A percentile compares a stretch with the other conserved stretches of the same genome.
Conservation (phyloP, 2,113 vertebrate genomes). For the Podarcis cretensis region DNA sequence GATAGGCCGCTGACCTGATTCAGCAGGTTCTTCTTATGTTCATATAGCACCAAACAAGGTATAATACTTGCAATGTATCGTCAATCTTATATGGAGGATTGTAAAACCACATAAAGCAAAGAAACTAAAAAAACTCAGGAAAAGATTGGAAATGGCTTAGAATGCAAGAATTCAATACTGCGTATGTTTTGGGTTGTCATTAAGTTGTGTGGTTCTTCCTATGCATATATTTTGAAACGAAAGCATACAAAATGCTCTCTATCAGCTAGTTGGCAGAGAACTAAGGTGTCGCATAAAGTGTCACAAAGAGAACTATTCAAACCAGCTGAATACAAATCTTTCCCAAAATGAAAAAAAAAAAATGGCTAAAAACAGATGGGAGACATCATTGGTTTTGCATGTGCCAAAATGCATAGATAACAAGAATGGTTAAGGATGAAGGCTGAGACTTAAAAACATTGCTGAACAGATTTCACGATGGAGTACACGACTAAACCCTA, state of each 20-base stretch:
- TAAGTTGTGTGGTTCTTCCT: conserved; percentile 39
- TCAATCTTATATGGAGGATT: neutral
- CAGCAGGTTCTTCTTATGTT: too few species aligned
- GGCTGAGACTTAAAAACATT: neutral
- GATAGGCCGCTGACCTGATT: too few species aligned
- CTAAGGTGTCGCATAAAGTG: conserved; percentile 31
- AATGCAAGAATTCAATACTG: neutral
- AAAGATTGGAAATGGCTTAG: neutral
- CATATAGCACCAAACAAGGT: too few species aligned
- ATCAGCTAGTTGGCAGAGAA: conserved; percentile 45
- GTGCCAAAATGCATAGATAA: conserved; percentile 51
- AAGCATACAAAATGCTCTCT: conserved; percentile 61
- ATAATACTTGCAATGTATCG: too few species aligned
- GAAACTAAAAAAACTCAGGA: neutral
- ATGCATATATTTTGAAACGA: conserved; percentile 8
- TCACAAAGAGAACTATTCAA: conserved; percentile 68
- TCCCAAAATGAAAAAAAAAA: conserved; percentile 56
- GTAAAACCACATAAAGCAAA: neutral
- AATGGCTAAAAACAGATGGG: conserved; percentile 53
- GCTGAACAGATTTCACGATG: neutral
- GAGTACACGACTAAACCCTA: neutral
- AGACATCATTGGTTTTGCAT: conserved; percentile 57
- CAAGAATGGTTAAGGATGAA: neutral
- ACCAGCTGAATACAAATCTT: conserved; percentile 74
- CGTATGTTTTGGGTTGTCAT: conserved; percentile 33